Base-by-base conservation (phyloP, 2,113 vertebrate species). In the Lamprologus speciosus region DNA sequence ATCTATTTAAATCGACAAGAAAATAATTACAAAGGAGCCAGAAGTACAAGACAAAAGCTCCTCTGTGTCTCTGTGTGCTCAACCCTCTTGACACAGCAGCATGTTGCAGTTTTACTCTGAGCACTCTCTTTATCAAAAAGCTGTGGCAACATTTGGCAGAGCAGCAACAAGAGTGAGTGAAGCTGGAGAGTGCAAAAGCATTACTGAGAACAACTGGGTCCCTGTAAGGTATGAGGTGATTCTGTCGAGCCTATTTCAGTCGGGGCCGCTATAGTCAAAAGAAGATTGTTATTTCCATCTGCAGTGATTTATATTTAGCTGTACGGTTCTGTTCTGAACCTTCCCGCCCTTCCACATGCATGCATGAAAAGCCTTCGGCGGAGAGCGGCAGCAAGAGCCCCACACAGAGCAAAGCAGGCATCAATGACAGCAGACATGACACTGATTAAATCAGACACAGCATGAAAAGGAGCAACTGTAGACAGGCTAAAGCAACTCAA, bases 21-120 rank as follows among this genome's bases (percentile, higher is more conserved):
- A 84, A 87, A 87, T n/a, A 89, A 89, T 88, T 87, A 91, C 86
- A 83, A 47, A 92, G 78, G 85, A 86, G 35, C 12, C 51, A 23
- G 45, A 86, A 54, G 78, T 45, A 65, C 70, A 50, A 85, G 85
- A 84, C 85, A 89, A 83, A 86, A 88, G 93, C 87, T 88, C 75
- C 75, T 88, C 50, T 54, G 50, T 80, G 31, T 70, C 50, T 68
- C 84, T 9, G n/a, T 42, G 81, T 68, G 42, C 45, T 75, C 75
- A 47, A 68, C n/a, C 13, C 17, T 6, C 47, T 50, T 82, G 75
- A 85, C 78, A 68, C 26, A 58, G 16, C 73, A 82, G 75, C 35
- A 51, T 78, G 58, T 70, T 83, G 53, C 33, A 75, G 35, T 63
- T 82, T 80, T 21, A 65, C 21, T 83, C 47, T 78, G 70, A 23